Conservation (phyloP, 2,888 invertebrate species). For the Seira sanloemensis region DNA sequence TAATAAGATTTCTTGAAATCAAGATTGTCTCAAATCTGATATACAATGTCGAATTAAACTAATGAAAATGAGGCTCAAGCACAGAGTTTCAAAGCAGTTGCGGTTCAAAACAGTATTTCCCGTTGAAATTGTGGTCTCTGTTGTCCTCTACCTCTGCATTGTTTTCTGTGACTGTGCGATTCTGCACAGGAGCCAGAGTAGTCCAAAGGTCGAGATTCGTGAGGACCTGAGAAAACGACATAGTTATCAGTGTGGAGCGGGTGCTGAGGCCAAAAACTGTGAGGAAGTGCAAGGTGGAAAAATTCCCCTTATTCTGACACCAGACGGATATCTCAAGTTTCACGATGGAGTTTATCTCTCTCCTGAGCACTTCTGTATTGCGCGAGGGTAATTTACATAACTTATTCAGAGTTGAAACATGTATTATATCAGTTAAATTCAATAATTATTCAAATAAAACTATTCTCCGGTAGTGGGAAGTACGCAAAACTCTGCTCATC, state of each 20-base stretch:
- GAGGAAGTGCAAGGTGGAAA: conserved; percentile 8
- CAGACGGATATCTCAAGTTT: conserved; percentile 47
- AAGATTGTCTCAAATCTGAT: too few species aligned
- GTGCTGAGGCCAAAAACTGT: background rate
- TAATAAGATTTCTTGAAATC: too few species aligned
- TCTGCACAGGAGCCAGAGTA: too few species aligned
- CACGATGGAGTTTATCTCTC: conserved; percentile 20
- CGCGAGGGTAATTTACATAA: conserved; percentile 12
- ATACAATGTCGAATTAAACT: too few species aligned
- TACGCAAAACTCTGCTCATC: conserved; percentile 16
- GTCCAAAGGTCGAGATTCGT: too few species aligned
- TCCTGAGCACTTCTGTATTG: conserved; percentile 45
- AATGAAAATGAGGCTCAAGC: too few species aligned
- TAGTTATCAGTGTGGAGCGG: background rate
- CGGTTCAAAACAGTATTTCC: too few species aligned
- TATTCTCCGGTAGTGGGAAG: background rate
- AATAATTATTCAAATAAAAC: too few species aligned
- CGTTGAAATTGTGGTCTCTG: too few species aligned
- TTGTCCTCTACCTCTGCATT: background rate
- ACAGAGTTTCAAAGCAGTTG: too few species aligned
- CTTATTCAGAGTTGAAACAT: background rate
- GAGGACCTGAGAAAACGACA: too few species aligned
- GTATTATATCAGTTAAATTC: too few species aligned
- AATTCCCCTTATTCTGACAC: conserved; percentile 24
- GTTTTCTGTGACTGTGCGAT: background rate